Evolutionary conservation across 1,140 invertebrate species (phyloP).

Genomic region (Anoplolepis gracilipes): DNA sequence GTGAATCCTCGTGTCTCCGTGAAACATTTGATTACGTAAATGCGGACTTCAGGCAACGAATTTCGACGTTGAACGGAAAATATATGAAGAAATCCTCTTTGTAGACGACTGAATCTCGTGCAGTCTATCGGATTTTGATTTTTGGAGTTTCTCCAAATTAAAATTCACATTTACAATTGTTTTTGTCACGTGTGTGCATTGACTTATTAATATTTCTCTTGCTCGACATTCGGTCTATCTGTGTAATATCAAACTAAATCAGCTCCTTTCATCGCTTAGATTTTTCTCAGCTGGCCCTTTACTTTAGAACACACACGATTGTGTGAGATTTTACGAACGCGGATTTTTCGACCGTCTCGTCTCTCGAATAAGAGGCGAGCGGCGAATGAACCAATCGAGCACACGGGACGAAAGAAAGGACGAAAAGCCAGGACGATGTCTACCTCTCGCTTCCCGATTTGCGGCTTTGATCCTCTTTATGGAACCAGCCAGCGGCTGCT

Average conservation of each 20-base stretch:
- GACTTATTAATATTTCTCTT: not conserved
- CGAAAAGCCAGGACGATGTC: constrained; percentile 1
- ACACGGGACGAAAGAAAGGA: constrained; percentile 10
- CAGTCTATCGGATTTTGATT: not conserved
- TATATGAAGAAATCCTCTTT: not conserved
- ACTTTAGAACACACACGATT: not conserved
- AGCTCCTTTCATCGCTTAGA: not conserved
- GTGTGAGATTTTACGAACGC: not conserved
- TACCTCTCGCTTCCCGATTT: not conserved
- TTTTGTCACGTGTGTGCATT: not conserved
- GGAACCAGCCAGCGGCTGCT: not conserved
- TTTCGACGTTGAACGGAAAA: not conserved
- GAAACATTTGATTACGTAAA: constrained; percentile 52
- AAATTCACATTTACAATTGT: not conserved
- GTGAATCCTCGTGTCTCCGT: constrained; percentile 29
- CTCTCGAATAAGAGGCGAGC: not conserved
- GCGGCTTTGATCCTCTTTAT: constrained; percentile 31
- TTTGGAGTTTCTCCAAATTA: not conserved
- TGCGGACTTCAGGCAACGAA: constrained; percentile 8
- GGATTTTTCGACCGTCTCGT: not conserved
- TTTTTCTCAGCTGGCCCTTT: not conserved
- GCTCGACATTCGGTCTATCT: not conserved
- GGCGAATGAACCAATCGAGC: not conserved
- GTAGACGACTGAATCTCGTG: not conserved
- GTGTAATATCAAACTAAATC: not conserved